Evolutionary conservation across 2,113 vertebrate species (phyloP).

Genomic region (Apodemus speciosus): DNA sequence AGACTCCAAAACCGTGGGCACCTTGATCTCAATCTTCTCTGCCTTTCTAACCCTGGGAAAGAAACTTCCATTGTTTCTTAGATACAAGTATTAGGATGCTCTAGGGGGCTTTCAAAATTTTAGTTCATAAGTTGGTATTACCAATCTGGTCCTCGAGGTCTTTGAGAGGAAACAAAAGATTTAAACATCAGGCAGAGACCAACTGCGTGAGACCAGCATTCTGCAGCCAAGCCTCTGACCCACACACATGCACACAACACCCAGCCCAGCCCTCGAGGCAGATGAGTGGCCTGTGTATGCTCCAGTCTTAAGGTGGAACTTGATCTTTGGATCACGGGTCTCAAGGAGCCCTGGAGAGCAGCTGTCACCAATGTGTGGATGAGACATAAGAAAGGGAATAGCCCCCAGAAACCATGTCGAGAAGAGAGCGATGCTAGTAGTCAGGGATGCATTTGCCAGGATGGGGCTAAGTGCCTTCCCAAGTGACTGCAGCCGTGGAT

Average conservation of each 20-base stretch:
- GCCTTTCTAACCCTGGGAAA: neutral
- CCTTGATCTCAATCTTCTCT: neutral
- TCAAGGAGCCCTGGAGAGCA: neutral
- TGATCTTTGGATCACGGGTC: neutral
- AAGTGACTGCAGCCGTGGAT: neutral
- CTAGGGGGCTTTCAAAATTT: neutral
- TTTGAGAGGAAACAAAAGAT: neutral
- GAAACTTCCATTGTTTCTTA: neutral
- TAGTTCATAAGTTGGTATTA: neutral
- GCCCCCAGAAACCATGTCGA: neutral
- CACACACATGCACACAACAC: too few relatives aligned
- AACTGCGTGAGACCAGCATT: neutral
- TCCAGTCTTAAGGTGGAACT: too few relatives aligned
- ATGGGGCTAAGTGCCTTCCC: neutral
- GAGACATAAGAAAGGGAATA: neutral
- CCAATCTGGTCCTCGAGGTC: neutral
- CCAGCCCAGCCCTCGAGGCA: fast-evolving
- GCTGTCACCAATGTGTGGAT: neutral
- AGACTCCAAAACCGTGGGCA: neutral
- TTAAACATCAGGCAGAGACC: neutral
- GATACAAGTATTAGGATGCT: neutral
- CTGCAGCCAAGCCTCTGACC: neutral
- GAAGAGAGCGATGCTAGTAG: neutral
- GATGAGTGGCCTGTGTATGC: neutral
- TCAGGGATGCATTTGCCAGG: neutral